Percentiles rank a stretch among this genome's conserved stretches.
phyloP scores from a whole-genome alignment of 1,140 invertebrate species.

The Papilio machaon region DNA sequence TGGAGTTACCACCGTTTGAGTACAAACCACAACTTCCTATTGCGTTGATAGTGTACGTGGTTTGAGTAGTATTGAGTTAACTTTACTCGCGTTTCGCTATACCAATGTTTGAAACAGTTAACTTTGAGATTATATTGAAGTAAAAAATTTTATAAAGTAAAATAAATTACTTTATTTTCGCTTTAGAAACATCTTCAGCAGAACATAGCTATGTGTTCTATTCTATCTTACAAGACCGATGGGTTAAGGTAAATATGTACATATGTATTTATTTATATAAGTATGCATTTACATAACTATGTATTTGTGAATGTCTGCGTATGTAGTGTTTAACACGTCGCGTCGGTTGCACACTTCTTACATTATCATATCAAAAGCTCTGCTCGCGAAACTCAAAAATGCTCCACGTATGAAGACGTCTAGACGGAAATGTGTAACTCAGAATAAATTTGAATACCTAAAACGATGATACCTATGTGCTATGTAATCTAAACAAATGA shows the following conservation, averaged over 20 bases:
- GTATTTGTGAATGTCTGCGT: neutral
- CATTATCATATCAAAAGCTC: constrained; percentile 17
- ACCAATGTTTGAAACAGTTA: neutral
- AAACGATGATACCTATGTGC: neutral
- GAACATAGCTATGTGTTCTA: no score
- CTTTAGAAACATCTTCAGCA: no score
- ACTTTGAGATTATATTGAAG: neutral
- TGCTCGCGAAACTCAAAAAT: constrained; percentile 12
- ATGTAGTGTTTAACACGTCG: neutral
- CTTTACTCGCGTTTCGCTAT: neutral
- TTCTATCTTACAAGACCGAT: no score
- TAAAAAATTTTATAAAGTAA: no score
- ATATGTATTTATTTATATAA: no score
- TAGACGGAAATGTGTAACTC: constrained; percentile 21
- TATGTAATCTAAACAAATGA: neutral
- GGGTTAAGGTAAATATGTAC: no score
- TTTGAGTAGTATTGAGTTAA: constrained; percentile 10
- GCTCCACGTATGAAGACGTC: constrained; percentile 18
- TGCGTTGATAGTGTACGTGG: constrained; percentile 25
- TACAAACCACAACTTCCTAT: constrained; percentile 17
- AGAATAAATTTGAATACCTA: constrained; percentile 19
- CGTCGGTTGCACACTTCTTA: constrained; percentile 5
- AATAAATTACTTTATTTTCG: no score
- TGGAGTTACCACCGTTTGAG: neutral
- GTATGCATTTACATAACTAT: no score